Evolutionary conservation across 2,113 vertebrate genomes (phyloP).

Genomic region (Grantiella picta): DNA sequence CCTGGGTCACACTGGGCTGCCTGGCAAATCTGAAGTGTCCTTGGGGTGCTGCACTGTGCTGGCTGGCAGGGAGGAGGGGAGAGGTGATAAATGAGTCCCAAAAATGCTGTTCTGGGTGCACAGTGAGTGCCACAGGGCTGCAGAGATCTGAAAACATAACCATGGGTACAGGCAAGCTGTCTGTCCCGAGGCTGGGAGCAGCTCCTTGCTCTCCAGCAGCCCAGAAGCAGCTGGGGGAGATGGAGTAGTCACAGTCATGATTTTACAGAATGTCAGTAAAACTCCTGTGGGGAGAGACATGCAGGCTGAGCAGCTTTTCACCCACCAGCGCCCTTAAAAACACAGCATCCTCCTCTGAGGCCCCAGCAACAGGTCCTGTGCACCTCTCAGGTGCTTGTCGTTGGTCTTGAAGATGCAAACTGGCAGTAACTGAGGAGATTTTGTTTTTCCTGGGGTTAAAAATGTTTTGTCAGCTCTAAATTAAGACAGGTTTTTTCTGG

Average conservation of each 20-base stretch:
- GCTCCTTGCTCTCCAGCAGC: neutral
- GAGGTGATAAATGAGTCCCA: neutral
- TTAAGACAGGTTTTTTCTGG: neutral
- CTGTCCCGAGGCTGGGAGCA: neutral
- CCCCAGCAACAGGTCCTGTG: neutral
- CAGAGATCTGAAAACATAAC: neutral
- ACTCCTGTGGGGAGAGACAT: neutral
- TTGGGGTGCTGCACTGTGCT: neutral
- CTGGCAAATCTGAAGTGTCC: neutral
- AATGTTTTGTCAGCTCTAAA: neutral
- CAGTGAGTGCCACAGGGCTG: neutral
- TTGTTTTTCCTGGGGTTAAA: neutral
- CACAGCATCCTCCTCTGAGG: neutral
- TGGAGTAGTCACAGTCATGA: neutral
- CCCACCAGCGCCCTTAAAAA: neutral
- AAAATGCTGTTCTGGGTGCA: neutral
- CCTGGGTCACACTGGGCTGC: rapidly evolving
- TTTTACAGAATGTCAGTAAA: neutral
- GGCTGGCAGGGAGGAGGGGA: neutral
- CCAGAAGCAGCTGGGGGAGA: neutral
- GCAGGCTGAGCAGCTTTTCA: neutral
- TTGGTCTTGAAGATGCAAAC: neutral
- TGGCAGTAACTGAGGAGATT: neutral
- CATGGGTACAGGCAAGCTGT: rapidly evolving
- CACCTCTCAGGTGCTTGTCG: neutral